Percentiles rank a stretch among this genome's conserved stretches.
These are phyloP conservation scores for Bombycilla garrulus DNA, from an alignment of 2,113 vertebrate genomes.

Conservation along the genomic window DNA sequence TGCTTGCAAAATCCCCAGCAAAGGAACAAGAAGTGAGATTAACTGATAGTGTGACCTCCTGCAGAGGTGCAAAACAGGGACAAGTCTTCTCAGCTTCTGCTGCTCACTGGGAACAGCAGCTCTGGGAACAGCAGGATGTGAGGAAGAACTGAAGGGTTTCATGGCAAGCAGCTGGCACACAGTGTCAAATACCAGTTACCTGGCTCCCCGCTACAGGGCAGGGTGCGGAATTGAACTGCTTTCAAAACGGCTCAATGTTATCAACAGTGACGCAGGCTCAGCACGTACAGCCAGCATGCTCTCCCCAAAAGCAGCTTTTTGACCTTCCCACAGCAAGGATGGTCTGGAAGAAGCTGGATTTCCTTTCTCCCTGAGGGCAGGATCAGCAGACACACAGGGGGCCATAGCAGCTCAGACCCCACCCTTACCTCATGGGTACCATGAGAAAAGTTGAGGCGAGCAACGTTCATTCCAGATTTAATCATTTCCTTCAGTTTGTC, in stretches of 20 bases:
- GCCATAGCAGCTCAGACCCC: accelerated
- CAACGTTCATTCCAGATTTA: constrained; percentile 97
- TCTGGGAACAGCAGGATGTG: accelerated
- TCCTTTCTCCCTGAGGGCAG: background rate
- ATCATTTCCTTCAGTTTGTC: constrained; percentile 93
- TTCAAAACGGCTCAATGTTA: background rate
- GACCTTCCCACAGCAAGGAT: background rate
- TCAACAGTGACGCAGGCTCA: accelerated
- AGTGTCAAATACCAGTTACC: background rate
- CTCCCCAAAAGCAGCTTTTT: background rate
- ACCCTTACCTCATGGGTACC: constrained; percentile 90
- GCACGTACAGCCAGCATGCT: accelerated
- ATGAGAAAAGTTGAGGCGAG: constrained; percentile 97
- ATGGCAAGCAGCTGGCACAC: background rate
- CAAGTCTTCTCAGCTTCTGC: accelerated
- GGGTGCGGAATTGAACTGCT: background rate
- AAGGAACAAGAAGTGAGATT: background rate
- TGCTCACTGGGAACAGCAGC: background rate
- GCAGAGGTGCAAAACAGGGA: background rate
- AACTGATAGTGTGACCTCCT: background rate
- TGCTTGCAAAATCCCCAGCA: background rate
- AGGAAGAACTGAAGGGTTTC: background rate
- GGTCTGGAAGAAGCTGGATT: background rate
- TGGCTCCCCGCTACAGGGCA: background rate
- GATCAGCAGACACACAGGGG: background rate